Evolutionary conservation across 2,113 vertebrate genomes (phyloP).

Genomic region (Hippolais icterina): DNA sequence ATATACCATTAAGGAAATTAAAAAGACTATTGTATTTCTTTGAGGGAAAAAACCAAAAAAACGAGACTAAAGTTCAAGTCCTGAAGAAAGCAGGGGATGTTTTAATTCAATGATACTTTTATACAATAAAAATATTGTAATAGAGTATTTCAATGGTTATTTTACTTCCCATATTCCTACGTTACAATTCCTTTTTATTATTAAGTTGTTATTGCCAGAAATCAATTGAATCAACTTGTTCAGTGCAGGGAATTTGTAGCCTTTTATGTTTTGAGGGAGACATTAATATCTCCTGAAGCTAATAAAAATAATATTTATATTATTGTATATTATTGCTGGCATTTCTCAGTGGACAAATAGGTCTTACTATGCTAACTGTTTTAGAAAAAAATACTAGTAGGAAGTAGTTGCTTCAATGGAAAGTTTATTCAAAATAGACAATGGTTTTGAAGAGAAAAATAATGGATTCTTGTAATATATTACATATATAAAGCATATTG

Average conservation of each 20-base stretch:
- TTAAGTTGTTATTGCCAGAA: background rate
- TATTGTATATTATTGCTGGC: background rate
- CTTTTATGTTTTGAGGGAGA: background rate
- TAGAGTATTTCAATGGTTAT: background rate
- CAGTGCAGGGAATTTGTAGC: background rate
- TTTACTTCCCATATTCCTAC: background rate
- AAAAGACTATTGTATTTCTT: background rate
- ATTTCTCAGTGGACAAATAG: background rate
- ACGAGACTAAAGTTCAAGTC: background rate
- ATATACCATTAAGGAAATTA: background rate
- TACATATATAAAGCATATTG: background rate
- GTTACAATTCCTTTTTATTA: background rate
- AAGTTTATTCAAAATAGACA: background rate
- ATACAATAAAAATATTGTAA: background rate
- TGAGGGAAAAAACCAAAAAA: background rate
- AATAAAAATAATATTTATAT: background rate
- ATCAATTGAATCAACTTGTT: background rate
- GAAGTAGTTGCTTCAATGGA: background rate
- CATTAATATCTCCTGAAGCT: background rate
- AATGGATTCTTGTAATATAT: background rate
- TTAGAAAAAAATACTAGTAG: background rate
- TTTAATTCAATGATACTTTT: background rate
- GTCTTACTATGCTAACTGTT: background rate
- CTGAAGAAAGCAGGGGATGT: background rate
- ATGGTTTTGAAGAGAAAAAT: background rate